Conservation (phyloP, 2,797 vertebrate species). For the Anas capensis region DNA sequence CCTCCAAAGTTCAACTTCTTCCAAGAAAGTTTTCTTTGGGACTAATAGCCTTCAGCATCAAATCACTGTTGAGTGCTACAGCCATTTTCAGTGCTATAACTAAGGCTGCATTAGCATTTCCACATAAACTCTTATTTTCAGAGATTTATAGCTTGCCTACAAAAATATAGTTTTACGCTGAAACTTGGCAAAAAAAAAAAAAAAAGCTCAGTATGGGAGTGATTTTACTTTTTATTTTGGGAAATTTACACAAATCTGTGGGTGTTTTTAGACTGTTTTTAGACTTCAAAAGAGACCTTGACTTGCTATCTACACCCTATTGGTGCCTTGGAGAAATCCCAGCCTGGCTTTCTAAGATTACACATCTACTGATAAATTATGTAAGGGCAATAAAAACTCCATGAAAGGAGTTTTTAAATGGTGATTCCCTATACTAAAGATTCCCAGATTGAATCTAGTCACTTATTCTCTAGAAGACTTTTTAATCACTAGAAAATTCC, state of each 20-base stretch:
- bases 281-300: neutral
- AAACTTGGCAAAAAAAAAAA: constrained; percentile 33
- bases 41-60: constrained; percentile 16
- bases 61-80: neutral
- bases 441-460: neutral
- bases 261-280: neutral
- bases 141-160: constrained; percentile 44
- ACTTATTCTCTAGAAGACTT: neutral
- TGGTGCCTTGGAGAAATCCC: neutral
- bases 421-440: neutral
- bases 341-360: neutral
- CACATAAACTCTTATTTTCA: constrained; percentile 20
- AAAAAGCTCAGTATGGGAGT: neutral
- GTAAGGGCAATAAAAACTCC: neutral
- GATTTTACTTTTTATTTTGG: constrained; percentile 46
- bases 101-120: constrained; percentile 27
- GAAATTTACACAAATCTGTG: neutral
- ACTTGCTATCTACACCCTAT: neutral
- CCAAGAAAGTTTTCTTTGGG: constrained; percentile 37
- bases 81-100: neutral
- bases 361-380: neutral
- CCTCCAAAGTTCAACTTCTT: constrained; percentile 15
- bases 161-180: constrained; percentile 37
- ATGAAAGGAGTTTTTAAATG: neutral
- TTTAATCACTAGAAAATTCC: neutral